phyloP scores from a whole-genome alignment of 2,888 invertebrate species.

The Eupeodes luniger region DNA sequence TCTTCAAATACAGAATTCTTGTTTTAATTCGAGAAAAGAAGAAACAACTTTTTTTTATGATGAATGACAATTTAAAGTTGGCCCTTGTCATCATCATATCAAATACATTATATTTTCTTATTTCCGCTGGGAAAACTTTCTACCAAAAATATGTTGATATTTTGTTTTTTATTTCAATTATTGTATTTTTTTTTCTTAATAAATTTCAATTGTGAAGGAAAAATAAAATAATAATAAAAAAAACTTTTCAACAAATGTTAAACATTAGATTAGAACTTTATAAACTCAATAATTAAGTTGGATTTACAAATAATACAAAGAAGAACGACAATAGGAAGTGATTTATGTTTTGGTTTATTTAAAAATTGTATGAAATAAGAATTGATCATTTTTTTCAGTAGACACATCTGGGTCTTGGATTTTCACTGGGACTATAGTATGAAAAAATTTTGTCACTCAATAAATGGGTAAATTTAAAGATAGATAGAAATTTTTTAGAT shows the following conservation, averaged over 20 bases:
- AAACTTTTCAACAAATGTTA: neutral
- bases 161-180: neutral
- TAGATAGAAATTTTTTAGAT: no score
- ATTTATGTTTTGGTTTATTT: no score
- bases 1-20: neutral
- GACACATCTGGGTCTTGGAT: no score
- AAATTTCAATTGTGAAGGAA: neutral
- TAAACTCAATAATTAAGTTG: no score
- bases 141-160: neutral
- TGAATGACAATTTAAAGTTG: slow-evolving; percentile 4
- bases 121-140: neutral
- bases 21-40: neutral
- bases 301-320: no score
- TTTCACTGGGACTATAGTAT: no score
- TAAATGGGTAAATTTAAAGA: no score
- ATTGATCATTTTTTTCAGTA: no score
- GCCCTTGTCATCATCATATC: neutral
- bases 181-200: neutral
- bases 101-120: neutral
- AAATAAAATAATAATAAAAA: neutral
- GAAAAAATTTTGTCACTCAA: no score
- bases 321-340: no score
- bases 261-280: no score
- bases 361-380: no score
- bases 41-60: neutral